These are phyloP conservation scores for Deroptyus accipitrinus DNA, from an alignment of 2,113 vertebrate genomes.

Conservation along the genomic window DNA sequence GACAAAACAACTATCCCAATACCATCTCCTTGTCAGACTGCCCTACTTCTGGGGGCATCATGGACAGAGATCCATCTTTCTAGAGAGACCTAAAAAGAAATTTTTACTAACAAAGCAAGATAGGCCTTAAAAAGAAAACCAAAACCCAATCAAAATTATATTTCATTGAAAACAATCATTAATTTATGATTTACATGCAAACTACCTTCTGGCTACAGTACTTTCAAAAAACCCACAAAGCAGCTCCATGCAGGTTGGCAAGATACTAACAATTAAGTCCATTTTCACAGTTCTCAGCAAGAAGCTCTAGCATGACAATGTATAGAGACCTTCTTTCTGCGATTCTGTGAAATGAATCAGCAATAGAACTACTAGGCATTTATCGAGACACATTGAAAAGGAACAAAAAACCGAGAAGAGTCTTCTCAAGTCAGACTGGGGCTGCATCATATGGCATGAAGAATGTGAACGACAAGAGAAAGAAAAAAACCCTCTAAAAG, in stretches of 20 bases:
- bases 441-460: background rate
- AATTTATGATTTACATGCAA: background rate
- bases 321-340: background rate
- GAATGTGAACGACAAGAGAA: background rate
- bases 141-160: background rate
- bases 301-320: background rate
- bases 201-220: background rate
- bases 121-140: background rate
- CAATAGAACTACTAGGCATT: background rate
- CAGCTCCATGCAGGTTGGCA: background rate
- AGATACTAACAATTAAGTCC: background rate
- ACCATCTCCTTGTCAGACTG: background rate
- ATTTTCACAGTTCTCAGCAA: background rate
- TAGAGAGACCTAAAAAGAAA: background rate
- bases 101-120: background rate
- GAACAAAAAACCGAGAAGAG: background rate
- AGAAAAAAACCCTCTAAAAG: background rate
- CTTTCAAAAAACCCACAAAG: background rate
- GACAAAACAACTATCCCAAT: background rate
- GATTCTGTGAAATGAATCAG: background rate
- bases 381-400: background rate
- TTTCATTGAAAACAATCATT: background rate
- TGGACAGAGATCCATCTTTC: background rate
- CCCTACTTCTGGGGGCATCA: background rate
- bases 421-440: background rate